A percentile compares a stretch with the other conserved stretches of the same genome.
phyloP scores from a whole-genome alignment of 1,140 invertebrate species.

The Hyphantria cunea region DNA sequence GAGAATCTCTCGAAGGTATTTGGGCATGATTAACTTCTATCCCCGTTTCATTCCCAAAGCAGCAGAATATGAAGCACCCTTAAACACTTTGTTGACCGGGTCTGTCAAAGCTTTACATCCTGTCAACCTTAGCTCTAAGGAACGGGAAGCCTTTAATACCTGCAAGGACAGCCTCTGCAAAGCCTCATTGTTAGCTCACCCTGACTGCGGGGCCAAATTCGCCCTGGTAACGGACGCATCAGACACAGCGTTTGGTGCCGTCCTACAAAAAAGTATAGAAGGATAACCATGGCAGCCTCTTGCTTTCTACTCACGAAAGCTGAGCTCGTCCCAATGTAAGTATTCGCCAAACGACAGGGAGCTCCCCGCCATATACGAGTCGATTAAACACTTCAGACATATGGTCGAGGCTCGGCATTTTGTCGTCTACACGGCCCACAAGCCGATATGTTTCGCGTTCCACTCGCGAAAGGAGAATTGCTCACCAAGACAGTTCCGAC shows the following conservation, averaged over 20 bases:
- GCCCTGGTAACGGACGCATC: background rate
- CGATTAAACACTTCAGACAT: background rate
- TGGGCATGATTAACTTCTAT: background rate
- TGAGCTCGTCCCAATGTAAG: background rate
- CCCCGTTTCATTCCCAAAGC: background rate
- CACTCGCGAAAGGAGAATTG: background rate
- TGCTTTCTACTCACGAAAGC: background rate
- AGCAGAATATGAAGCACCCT: background rate
- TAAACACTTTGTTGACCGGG: background rate
- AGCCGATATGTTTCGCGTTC: background rate
- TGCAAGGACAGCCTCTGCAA: background rate
- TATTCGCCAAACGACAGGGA: background rate
- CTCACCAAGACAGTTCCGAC: background rate
- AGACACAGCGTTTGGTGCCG: background rate
- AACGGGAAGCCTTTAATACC: background rate
- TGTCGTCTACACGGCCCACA: background rate
- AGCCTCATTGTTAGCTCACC: background rate
- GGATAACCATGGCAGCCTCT: background rate
- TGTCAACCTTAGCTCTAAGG: background rate
- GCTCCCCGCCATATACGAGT: background rate
- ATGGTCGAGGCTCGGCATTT: background rate
- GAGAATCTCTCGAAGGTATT: background rate
- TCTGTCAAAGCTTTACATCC: constrained; percentile 4
- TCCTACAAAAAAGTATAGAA: background rate
- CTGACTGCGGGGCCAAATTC: background rate